These are phyloP conservation scores for Synaphobranchus kaupii DNA, from an alignment of 2,797 vertebrate genomes.

Conservation along the genomic window DNA sequence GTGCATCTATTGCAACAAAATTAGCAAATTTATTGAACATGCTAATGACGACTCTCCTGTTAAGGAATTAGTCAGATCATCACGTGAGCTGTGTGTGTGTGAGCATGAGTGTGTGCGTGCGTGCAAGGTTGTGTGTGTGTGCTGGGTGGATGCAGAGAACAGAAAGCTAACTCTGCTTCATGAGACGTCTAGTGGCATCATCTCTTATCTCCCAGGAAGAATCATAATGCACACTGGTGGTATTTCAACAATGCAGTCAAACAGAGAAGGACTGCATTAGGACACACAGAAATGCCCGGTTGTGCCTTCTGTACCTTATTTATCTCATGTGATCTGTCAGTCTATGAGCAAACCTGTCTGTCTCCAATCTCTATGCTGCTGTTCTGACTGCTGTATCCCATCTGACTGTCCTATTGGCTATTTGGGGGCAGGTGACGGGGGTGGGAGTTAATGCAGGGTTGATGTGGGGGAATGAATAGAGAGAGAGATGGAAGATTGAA, in stretches of 20 bases:
- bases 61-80: no score
- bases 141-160: no score
- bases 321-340: background rate
- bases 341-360: background rate
- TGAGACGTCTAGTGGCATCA: no score
- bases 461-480: constrained; percentile 27
- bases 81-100: no score
- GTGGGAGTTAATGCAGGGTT: background rate
- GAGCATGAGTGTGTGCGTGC: no score
- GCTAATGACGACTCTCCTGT: no score
- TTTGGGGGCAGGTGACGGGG: background rate
- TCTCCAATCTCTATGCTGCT: background rate
- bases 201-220: no score
- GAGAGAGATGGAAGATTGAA: constrained; percentile 21
- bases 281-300: background rate
- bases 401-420: background rate
- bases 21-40: no score
- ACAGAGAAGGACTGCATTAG: background rate
- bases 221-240: no score
- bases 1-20: no score
- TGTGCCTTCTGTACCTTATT: background rate
- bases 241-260: background rate
- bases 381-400: background rate
- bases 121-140: no score
- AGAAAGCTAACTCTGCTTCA: no score